These are phyloP conservation scores for Pao palembangensis DNA, from an alignment of 2,113 vertebrate species.

Conservation along the genomic window DNA sequence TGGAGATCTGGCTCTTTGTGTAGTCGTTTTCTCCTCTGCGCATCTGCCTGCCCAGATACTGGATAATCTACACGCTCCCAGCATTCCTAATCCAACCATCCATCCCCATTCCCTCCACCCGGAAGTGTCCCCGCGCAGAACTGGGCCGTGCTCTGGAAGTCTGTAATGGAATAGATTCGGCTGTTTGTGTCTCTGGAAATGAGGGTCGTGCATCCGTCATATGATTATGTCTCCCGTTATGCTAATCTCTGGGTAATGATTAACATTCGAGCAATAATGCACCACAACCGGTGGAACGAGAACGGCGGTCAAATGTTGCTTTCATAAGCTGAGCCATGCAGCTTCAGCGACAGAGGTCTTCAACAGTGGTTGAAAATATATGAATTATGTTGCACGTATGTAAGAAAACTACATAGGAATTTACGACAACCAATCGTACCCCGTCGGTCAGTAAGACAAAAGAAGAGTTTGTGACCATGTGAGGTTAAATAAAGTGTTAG, in stretches of 20 bases:
- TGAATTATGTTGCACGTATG: too few species aligned
- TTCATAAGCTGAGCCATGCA: constrained; percentile 24
- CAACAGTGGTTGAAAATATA: too few species aligned
- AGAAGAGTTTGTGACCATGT: too few species aligned
- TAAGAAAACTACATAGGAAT: too few species aligned
- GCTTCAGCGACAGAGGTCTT: neutral
- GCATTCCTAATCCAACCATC: constrained; percentile 72
- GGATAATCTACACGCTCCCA: constrained; percentile 73
- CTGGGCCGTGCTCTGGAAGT: constrained; percentile 60
- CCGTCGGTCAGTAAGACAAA: too few species aligned
- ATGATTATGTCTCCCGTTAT: constrained; percentile 58
- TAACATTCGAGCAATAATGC: constrained; percentile 66
- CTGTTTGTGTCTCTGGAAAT: constrained; percentile 65
- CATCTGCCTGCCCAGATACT: constrained; percentile 76
- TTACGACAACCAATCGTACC: too few species aligned
- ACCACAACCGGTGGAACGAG: constrained; percentile 38
- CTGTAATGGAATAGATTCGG: constrained; percentile 56
- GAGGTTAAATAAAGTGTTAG: too few species aligned
- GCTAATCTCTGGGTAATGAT: constrained; percentile 64
- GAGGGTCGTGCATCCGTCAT: constrained; percentile 51
- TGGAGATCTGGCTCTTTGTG: constrained; percentile 75
- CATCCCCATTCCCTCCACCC: constrained; percentile 63
- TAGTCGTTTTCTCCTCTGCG: constrained; percentile 63
- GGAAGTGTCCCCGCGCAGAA: constrained; percentile 59
- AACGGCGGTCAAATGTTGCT: constrained; percentile 42